Evolutionary conservation across 2,113 vertebrate species (phyloP).

Genomic region (Prolemur simus): DNA sequence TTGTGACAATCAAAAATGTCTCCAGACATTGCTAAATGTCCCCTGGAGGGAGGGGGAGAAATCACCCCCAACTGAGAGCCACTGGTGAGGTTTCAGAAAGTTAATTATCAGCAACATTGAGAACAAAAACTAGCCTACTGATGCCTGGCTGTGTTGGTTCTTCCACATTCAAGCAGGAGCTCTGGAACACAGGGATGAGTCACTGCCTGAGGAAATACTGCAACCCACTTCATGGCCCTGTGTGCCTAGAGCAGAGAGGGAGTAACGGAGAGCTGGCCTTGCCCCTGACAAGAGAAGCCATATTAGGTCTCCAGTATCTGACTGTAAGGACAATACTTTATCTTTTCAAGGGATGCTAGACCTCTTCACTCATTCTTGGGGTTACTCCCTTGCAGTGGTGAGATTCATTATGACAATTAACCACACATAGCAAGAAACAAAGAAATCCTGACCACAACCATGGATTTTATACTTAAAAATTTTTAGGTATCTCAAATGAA

Average conservation of each 20-base stretch:
- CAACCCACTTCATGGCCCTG: background rate
- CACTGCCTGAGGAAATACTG: background rate
- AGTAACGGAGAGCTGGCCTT: background rate
- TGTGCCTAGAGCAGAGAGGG: fast-evolving
- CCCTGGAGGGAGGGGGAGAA: background rate
- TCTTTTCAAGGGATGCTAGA: background rate
- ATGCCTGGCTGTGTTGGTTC: background rate
- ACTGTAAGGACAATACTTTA: background rate
- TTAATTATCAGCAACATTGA: background rate
- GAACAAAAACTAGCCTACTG: background rate
- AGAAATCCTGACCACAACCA: background rate
- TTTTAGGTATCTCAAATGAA: background rate
- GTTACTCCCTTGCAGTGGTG: background rate
- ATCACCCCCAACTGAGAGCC: background rate
- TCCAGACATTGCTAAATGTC: background rate
- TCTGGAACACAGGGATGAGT: background rate
- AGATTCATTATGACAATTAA: background rate
- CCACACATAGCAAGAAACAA: background rate
- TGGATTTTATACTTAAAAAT: slow-evolving; percentile 10
- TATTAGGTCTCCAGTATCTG: background rate
- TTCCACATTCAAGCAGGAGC: background rate
- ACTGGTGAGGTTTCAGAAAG: background rate
- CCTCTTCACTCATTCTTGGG: background rate
- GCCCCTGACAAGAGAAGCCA: background rate
- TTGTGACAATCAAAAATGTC: background rate